Base-by-base conservation (phyloP, 2,113 vertebrate species). In the Gasterosteus nipponicus region DNA sequence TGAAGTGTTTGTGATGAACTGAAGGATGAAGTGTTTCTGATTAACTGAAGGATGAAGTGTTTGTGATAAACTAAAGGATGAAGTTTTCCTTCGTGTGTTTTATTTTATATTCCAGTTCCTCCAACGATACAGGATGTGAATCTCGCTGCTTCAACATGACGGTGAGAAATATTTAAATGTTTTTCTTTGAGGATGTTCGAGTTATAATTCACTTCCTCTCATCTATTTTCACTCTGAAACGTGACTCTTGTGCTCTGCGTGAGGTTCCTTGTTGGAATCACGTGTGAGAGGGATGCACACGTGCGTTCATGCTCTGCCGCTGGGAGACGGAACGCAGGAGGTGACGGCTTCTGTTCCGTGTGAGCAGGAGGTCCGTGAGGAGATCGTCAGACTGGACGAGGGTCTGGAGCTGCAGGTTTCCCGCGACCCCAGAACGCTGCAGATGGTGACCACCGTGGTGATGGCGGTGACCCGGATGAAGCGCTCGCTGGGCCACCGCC, bases 391-490 rank as follows among this genome's bases (percentile, higher is more conserved):
- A 0, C 61, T 84, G 0, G 41, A 73, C 0, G 12, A 22, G 12
- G n/a, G 77, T 6, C 29, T 89, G 35, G 12, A 89, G 3, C 62
- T 79, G 49, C 41, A 87, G 66, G 82, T 93, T 65, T 61, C 82
- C 22, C 15, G 0, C 0, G 39, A 78, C 26, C 66, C 2, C 1
- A 33, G 3, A 6, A 83, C 56, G 8, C 63, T 93, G 82, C 38
- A 39, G n/a, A 5, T 19, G 0, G 57, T 74, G 0, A 90, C 72
- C 1, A 75, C 54, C 9, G 46, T 93, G 64, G 1, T 93, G 51
- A 38, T 94, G 14, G 70, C 60, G 0, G 5, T 71, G 15, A 66
- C 31, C n/a, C 86, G 68, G 60, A 44, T 93, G 72, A 86, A 72
- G 2, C 61, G 8, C 1, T 1, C 0, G 0, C 2, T 2, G n/a